Base-by-base conservation (phyloP, 2,888 invertebrate species). In the Amblyteles armatorius region DNA sequence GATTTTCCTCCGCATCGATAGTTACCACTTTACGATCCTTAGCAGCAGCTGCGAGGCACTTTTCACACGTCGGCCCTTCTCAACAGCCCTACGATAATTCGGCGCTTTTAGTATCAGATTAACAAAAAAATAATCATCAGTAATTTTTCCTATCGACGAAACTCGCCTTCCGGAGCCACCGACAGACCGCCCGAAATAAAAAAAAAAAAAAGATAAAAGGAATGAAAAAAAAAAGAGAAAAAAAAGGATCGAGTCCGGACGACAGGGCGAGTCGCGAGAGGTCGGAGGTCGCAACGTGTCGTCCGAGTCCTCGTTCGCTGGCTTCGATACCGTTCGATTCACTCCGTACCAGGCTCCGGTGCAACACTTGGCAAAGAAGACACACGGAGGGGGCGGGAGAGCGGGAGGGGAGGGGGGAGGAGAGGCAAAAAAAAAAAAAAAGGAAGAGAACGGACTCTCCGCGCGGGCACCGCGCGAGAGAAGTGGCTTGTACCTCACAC, bases 401-500 rank as follows among this genome's bases (percentile, higher is more conserved):
- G 40, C 40, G 9, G 40, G 40, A 40, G 11, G 9, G 40, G 40
- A 0, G 40, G 40, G 9, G 40, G 1, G 40, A 40, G 40, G 11
- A 40, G 65, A 60, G 65, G 71, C 40, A 40, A 40, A 40, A 40
- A 36, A n/a, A n/a, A n/a, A n/a, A 36, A 71, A 79, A 73, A 82
- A 69, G 83, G 55, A 74, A 67, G 81, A 67, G 80, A 86, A 71
- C 79, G 67, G 65, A 72, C 36, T 55, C 77, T 73, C 57, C 55
- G 52, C 40, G 65, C 77, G 78, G 88, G 72, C 86, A 89, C 89
- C 90, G 92, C 90, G 92, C 92, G 91, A 92, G 91, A 89, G 90
- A 90, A 87, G 91, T 89, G 90, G 88, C 92, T 92, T 93, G 93
- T 93, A 92, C 91, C 92, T 93, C 92, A 90, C 93, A 93, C 93